phyloP scores from a whole-genome alignment of 2,888 invertebrate species.

The Harmothoe impar region DNA sequence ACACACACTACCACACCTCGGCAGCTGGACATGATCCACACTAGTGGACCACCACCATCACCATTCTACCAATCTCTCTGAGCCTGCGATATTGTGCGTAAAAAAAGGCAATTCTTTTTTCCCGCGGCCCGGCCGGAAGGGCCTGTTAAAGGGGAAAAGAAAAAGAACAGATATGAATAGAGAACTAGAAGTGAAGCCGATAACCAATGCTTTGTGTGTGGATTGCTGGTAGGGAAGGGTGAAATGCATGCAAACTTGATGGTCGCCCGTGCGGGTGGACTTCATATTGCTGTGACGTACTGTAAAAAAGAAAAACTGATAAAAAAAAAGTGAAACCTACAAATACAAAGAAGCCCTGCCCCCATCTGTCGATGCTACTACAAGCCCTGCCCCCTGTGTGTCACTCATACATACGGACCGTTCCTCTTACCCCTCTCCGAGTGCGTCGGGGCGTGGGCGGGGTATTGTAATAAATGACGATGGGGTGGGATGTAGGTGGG shows the following conservation, averaged over 20 bases:
- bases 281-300: neutral
- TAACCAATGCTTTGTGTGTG: slow-evolving; percentile 17
- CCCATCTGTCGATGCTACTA: neutral
- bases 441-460: neutral
- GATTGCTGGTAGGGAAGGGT: slow-evolving; percentile 29
- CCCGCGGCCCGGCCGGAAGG: slow-evolving; percentile 59
- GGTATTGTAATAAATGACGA: too few species aligned
- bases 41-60: neutral
- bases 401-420: neutral
- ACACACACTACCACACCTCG: neutral
- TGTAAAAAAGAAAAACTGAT: neutral
- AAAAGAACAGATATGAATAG: neutral
- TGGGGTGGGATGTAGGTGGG: neutral
- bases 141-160: slow-evolving; percentile 54
- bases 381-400: slow-evolving; percentile 4
- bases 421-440: neutral
- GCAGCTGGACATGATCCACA: neutral
- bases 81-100: neutral
- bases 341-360: neutral
- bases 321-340: neutral
- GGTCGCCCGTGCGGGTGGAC: neutral
- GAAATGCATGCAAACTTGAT: slow-evolving; percentile 22
- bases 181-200: too few species aligned
- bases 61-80: neutral
- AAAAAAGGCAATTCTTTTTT: neutral